Evolutionary conservation across 2,888 invertebrate genomes (phyloP).

Genomic region (Pharmacophagus antenor): DNA sequence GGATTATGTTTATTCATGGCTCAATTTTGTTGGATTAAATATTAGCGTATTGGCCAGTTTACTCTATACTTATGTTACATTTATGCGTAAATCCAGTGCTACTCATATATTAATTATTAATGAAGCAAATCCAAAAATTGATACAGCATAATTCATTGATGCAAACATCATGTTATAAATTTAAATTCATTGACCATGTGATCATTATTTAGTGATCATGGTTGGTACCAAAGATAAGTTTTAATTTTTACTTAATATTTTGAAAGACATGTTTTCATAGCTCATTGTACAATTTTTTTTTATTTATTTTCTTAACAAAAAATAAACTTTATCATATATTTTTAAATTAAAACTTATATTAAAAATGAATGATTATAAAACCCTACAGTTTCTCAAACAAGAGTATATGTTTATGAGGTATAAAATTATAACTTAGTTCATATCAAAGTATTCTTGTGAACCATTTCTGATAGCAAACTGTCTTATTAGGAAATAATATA

Average conservation of each 20-base stretch:
- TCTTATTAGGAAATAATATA: too few relatives aligned
- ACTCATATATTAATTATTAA: slow-evolving; percentile 54
- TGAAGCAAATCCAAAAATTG: slow-evolving; percentile 57
- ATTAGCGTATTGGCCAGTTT: slow-evolving; percentile 94
- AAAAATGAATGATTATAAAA: too few relatives aligned
- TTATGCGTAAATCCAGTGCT: slow-evolving; percentile 81
- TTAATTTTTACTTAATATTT: slow-evolving; percentile 6
- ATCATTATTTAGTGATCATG: slow-evolving; percentile 49
- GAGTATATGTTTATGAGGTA: too few relatives aligned
- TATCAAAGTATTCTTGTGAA: too few relatives aligned
- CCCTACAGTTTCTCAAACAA: too few relatives aligned
- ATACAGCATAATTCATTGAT: slow-evolving; percentile 58
- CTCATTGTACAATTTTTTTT: too few relatives aligned
- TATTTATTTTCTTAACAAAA: too few relatives aligned
- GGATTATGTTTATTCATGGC: slow-evolving; percentile 96
- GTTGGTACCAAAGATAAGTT: slow-evolving; percentile 62
- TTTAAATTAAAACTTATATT: too few relatives aligned
- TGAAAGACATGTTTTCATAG: background rate
- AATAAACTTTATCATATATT: too few relatives aligned
- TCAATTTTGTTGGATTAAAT: slow-evolving; percentile 97
- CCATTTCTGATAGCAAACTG: too few relatives aligned
- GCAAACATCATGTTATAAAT: slow-evolving; percentile 7
- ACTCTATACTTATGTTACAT: slow-evolving; percentile 93
- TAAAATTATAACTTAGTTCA: too few relatives aligned
- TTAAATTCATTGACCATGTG: slow-evolving; percentile 43